A percentile compares a stretch with the other conserved stretches of the same genome.
phyloP scores from a whole-genome alignment of 2,888 invertebrate genomes.

The Drosophila mulleri region DNA sequence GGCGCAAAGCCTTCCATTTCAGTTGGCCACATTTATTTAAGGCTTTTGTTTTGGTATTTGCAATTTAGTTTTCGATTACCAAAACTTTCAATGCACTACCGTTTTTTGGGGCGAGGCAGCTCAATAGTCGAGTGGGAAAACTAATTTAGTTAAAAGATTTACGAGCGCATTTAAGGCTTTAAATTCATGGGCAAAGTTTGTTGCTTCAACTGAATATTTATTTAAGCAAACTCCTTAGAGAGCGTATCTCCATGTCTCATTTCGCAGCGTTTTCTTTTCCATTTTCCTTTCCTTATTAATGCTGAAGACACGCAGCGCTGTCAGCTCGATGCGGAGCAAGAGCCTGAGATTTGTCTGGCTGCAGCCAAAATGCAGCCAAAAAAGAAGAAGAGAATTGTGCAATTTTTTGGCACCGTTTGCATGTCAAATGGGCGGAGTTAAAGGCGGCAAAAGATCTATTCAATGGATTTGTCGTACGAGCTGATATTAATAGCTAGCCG shows the following conservation, averaged over 20 bases:
- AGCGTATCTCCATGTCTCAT: constrained; percentile 26
- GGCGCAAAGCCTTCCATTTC: constrained; percentile 44
- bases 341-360: constrained; percentile 64
- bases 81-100: constrained; percentile 59
- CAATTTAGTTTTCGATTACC: constrained; percentile 57
- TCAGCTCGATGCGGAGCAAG: constrained; percentile 41
- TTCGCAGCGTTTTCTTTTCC: constrained; percentile 6
- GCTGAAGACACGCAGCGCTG: constrained; percentile 66
- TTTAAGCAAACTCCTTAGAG: not conserved
- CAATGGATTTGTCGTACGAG: not conserved
- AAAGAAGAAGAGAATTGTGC: constrained; percentile 39
- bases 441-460: not conserved
- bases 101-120: not conserved
- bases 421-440: constrained; percentile 48
- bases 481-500: not conserved
- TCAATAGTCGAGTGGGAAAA: not conserved
- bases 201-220: not conserved
- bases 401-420: constrained; percentile 61
- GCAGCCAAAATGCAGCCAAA: constrained; percentile 38
- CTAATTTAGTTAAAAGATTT: not conserved
- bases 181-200: not conserved
- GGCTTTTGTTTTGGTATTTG: constrained; percentile 66
- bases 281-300: constrained; percentile 54
- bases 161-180: too few species aligned
- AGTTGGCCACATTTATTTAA: constrained; percentile 48